These are phyloP conservation scores for Halesus radiatus DNA, from an alignment of 1,140 invertebrate species.

Conservation along the genomic window DNA sequence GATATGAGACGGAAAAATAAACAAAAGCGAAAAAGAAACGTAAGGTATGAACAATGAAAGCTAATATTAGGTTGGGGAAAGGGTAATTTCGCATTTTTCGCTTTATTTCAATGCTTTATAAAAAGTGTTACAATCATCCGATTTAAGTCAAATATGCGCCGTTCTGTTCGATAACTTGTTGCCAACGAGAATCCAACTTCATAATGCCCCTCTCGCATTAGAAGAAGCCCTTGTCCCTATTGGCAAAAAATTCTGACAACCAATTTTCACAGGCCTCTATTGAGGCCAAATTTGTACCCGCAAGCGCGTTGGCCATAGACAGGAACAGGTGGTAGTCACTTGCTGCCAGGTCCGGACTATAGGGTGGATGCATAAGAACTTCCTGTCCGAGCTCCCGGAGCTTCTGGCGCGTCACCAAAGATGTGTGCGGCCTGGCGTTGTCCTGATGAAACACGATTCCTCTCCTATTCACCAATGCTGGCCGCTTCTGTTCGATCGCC, in stretches of 20 bases:
- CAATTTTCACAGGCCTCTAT: slow-evolving; percentile 21
- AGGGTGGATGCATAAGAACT: slow-evolving; percentile 23
- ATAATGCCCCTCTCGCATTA: no score
- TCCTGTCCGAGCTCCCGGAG: slow-evolving; percentile 1
- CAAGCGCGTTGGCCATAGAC: slow-evolving; percentile 25
- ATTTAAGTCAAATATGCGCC: slow-evolving; percentile 19
- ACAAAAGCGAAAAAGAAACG: no score
- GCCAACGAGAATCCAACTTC: slow-evolving; percentile 23
- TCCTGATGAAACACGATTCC: slow-evolving; percentile 10
- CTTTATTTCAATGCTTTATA: slow-evolving; percentile 26
- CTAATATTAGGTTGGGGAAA: slow-evolving; percentile 14
- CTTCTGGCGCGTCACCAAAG: slow-evolving; percentile 15
- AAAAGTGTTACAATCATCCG: slow-evolving; percentile 19
- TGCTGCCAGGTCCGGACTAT: slow-evolving; percentile 7
- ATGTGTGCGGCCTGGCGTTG: slow-evolving; percentile 11
- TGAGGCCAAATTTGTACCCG: slow-evolving; percentile 12
- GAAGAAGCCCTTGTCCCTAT: background rate
- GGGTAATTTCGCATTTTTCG: slow-evolving; percentile 18
- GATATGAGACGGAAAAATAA: no score
- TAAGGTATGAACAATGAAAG: no score
- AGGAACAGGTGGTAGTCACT: slow-evolving; percentile 17
- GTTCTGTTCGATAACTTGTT: slow-evolving; percentile 27
- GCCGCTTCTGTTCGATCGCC: background rate
- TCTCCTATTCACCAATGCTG: slow-evolving; percentile 21
- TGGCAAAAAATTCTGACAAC: slow-evolving; percentile 19